Base-by-base conservation (phyloP, 2,113 vertebrate genomes). In the Malurus elegans region DNA sequence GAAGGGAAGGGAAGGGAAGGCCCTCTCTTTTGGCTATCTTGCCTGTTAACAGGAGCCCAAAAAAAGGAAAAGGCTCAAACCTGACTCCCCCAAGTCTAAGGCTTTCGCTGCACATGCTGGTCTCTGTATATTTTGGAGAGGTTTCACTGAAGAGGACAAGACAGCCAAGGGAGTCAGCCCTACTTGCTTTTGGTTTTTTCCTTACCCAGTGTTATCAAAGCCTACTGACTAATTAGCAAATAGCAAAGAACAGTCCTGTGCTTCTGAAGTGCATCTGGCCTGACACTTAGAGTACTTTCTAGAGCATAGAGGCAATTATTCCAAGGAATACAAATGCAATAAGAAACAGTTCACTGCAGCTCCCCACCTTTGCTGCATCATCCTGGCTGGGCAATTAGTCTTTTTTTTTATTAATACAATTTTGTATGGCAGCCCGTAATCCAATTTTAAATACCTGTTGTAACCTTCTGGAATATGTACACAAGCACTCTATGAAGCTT, bases 31-130 rank as follows among this genome's bases (percentile, higher is more conserved):
- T 51, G 45, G 19, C 9, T 66, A 10, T 31, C 14, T 58, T 67
- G 18, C 29, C 7, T 26, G 16, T 29, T 34, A 88, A 19, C 24
- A 73, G 50, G 20, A 86, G 18, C 29, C 20, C 13, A 44, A 90
- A 47, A 58, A 5, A 54, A 9, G 21, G 42, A 78, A 64, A 58
- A 82, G 20, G 20, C 8, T 91, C 58, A 72, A 71, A 87, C 9
- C 2, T 25, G 23, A 51, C 25, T 60, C 8, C 4, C 19, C 1
- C 15, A 45, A 29, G 16, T 38, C 17, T 4, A 7, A 85, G 15
- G 6, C 4, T 74, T 87, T 84, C 20, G 4, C 24, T 4, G 0
- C 1, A 7, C 18, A 14, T 15, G 29, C 6, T 0, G 0, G 21
- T 26, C 4, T 23, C 54, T 51, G 1, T 12, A 4, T 34, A 48